A percentile compares a stretch with the other conserved stretches of the same genome.
Conservation (phyloP, 2,888 invertebrate species). For the Watsonalla binaria region DNA sequence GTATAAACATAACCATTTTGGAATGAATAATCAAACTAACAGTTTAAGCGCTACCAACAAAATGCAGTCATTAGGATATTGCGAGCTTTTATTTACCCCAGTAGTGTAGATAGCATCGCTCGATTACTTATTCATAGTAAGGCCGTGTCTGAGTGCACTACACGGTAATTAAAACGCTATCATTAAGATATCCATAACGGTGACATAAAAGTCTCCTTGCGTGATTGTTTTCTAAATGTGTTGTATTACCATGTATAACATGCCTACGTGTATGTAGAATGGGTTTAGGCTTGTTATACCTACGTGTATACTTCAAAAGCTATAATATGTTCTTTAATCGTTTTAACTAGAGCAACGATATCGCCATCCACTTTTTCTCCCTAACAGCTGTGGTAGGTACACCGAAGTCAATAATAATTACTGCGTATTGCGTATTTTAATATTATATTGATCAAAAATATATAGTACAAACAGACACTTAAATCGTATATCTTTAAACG, state of each 20-base stretch:
- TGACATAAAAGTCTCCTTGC: not conserved
- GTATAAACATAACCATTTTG: slow-evolving; percentile 27
- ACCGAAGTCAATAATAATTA: too few relatives aligned
- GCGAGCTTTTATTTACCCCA: slow-evolving; percentile 12
- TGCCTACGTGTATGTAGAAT: not conserved
- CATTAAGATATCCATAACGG: slow-evolving; percentile 4
- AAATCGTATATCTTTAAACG: too few relatives aligned
- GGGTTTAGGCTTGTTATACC: too few relatives aligned
- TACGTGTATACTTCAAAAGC: too few relatives aligned
- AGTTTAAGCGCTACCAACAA: not conserved
- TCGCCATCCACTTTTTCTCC: too few relatives aligned
- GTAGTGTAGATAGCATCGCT: slow-evolving; percentile 24
- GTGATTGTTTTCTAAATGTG: not conserved
- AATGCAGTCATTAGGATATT: slow-evolving; percentile 8
- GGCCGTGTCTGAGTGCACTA: slow-evolving; percentile 19
- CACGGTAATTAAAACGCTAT: slow-evolving; percentile 21
- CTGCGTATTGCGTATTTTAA: too few relatives aligned
- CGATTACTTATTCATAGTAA: slow-evolving; percentile 31
- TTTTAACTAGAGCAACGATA: too few relatives aligned
- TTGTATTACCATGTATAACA: not conserved
- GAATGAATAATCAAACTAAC: not conserved
- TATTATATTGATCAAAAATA: too few relatives aligned
- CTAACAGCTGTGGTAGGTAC: too few relatives aligned
- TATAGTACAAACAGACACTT: too few relatives aligned
- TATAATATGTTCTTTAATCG: too few relatives aligned